Evolutionary conservation across 2,113 vertebrate genomes (phyloP).

Genomic region (Pongo abelii): DNA sequence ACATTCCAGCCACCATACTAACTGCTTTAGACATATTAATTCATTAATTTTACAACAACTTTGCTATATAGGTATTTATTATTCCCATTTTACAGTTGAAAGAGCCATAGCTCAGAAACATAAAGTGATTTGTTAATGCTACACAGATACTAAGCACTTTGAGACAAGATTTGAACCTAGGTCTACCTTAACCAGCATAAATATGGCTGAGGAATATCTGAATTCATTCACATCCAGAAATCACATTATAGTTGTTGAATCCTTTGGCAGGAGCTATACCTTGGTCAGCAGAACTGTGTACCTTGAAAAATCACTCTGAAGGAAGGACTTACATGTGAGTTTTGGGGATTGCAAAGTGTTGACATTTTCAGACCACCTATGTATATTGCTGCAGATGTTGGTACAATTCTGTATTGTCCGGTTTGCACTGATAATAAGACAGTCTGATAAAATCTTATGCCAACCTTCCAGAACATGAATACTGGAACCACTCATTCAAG

Average conservation of each 20-base stretch:
- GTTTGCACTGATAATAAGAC: neutral
- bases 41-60: neutral
- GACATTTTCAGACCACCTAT: neutral
- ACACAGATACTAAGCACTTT: neutral
- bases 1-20: neutral
- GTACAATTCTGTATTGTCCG: neutral
- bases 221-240: neutral
- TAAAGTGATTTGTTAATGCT: neutral
- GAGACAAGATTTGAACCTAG: neutral
- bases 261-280: neutral
- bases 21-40: neutral
- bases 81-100: neutral
- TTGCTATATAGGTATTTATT: neutral
- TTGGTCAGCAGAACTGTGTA: neutral
- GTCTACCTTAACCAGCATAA: neutral
- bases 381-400: neutral
- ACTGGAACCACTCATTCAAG: neutral
- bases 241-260: neutral
- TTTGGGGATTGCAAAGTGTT: neutral
- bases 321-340: neutral
- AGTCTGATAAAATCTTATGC: neutral
- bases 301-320: neutral
- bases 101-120: neutral
- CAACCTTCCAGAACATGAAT: neutral
- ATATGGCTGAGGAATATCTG: neutral